These are phyloP conservation scores for Motacilla tschutschensis DNA, from an alignment of 2,113 vertebrate species.

Conservation along the genomic window DNA sequence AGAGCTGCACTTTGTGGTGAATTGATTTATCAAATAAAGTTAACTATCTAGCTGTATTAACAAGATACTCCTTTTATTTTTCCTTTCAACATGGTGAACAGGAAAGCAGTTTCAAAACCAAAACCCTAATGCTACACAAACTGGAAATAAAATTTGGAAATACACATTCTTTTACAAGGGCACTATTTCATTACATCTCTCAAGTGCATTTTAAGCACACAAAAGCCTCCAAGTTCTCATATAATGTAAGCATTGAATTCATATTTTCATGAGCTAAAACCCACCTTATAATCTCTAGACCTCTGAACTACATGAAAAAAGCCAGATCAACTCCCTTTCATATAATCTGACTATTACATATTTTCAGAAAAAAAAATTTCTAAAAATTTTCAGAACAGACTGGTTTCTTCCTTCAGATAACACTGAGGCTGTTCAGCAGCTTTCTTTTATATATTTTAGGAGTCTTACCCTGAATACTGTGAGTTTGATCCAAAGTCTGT, in stretches of 20 bases:
- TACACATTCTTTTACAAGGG: neutral
- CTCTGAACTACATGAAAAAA: neutral
- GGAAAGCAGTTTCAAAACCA: neutral
- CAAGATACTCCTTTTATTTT: neutral
- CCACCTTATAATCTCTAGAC: neutral
- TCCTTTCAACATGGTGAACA: neutral
- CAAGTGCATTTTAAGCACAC: neutral
- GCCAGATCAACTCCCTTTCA: neutral
- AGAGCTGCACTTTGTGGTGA: neutral
- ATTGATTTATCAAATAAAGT: neutral
- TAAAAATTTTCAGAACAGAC: neutral
- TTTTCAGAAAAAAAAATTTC: neutral
- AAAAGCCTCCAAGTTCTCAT: neutral
- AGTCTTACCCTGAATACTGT: neutral
- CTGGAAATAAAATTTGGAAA: neutral
- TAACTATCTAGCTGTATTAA: neutral
- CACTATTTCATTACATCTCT: neutral
- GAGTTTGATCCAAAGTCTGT: neutral
- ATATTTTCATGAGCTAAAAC: neutral
- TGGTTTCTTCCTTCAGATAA: neutral
- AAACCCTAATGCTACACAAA: neutral
- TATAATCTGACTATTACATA: neutral
- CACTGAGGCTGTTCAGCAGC: neutral
- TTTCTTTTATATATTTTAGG: neutral
- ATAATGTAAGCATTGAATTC: neutral